phyloP scores from a whole-genome alignment of 1,140 invertebrate species.

The Callitettix versicolor region DNA sequence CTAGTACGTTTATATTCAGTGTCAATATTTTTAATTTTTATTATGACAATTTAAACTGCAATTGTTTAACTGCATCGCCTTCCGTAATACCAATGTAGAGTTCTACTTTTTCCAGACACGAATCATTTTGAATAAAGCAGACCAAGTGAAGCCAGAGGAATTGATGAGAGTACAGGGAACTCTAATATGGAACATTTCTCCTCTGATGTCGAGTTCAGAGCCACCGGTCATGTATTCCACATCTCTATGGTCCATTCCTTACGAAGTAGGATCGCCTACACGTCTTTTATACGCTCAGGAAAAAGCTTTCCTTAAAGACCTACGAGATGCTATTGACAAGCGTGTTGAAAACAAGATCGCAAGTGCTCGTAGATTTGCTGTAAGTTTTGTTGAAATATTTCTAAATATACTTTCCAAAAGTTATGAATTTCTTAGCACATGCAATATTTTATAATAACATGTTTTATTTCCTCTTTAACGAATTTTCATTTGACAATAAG shows the following conservation, averaged over 20 bases:
- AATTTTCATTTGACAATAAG: background rate
- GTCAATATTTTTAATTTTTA: no score
- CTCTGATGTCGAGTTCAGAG: slow-evolving; percentile 83
- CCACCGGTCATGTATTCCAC: slow-evolving; percentile 92
- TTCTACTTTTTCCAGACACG: slow-evolving; percentile 49
- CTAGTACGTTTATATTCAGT: no score
- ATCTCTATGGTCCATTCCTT: slow-evolving; percentile 80
- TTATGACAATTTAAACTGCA: no score
- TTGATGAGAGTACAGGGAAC: slow-evolving; percentile 86
- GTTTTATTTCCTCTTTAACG: background rate
- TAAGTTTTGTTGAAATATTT: slow-evolving; percentile 29
- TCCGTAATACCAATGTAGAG: no score
- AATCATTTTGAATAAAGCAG: slow-evolving; percentile 90
- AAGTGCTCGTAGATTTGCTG: slow-evolving; percentile 85
- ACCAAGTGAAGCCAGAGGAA: slow-evolving; percentile 85
- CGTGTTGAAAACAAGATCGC: slow-evolving; percentile 89
- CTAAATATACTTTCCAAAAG: background rate
- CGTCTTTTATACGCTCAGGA: slow-evolving; percentile 76
- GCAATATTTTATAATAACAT: background rate
- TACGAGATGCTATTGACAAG: slow-evolving; percentile 72
- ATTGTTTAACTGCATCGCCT: no score
- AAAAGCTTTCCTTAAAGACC: slow-evolving; percentile 71
- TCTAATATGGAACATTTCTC: slow-evolving; percentile 91
- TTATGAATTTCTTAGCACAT: no score
- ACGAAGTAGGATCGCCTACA: slow-evolving; percentile 64